Conservation (phyloP, 2,797 vertebrate genomes). For the Lacerta viridis region DNA sequence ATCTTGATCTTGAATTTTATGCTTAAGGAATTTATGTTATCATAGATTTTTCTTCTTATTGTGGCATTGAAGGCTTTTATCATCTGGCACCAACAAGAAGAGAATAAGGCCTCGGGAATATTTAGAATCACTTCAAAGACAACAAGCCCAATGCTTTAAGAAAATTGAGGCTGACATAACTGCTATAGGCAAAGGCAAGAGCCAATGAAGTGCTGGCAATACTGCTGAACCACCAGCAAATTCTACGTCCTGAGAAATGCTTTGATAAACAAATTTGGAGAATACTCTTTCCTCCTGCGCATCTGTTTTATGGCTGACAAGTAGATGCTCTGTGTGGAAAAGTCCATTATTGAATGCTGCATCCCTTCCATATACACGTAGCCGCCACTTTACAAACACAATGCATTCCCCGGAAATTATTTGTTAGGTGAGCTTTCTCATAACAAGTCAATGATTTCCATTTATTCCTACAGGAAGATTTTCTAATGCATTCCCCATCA, state of each 20-base stretch:
- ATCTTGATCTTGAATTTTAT: neutral
- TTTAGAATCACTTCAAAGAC: neutral
- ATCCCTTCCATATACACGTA: neutral
- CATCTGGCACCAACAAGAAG: neutral
- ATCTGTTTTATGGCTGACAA: slow-evolving; percentile 16
- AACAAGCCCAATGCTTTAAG: neutral
- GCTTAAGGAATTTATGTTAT: neutral
- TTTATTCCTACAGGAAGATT: no score
- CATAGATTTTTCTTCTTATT: neutral
- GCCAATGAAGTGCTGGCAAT: rapidly evolving
- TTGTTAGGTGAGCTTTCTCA: no score
- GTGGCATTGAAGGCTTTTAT: neutral
- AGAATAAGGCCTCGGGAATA: neutral
- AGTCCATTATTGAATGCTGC: slow-evolving; percentile 21
- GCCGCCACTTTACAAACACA: no score
- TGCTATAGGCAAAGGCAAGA: slow-evolving; percentile 32
- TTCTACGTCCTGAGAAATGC: neutral
- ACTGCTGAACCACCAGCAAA: slow-evolving; percentile 23
- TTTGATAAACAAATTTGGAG: rapidly evolving
- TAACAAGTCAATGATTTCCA: no score
- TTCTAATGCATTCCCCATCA: no score
- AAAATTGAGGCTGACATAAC: neutral
- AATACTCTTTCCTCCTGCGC: neutral
- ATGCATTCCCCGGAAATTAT: no score
- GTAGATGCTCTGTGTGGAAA: neutral